phyloP scores from a whole-genome alignment of 2,888 invertebrate genomes.

The Drosophila hamatofila region DNA sequence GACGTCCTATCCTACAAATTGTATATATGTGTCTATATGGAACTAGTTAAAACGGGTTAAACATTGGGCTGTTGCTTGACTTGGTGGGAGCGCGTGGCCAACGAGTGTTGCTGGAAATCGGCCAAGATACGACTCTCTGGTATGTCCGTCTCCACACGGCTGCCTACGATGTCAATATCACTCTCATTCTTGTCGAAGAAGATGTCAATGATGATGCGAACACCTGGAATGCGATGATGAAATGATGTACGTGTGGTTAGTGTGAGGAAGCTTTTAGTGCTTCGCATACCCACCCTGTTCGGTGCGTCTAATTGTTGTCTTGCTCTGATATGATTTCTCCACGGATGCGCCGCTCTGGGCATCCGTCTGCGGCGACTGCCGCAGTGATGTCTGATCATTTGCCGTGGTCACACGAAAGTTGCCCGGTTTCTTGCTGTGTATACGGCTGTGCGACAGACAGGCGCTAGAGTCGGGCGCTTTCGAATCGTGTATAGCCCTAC shows the following conservation, averaged over 20 bases:
- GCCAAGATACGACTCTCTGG: conserved; percentile 83
- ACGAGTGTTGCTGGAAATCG: conserved; percentile 81
- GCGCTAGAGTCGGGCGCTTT: background rate
- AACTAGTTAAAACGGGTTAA: conserved; percentile 38
- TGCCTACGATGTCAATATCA: conserved; percentile 78
- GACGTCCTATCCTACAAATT: conserved; percentile 26
- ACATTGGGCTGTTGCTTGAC: conserved; percentile 23
- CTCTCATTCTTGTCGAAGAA: conserved; percentile 76
- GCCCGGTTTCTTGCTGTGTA: conserved; percentile 8
- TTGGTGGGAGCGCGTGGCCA: conserved; percentile 39
- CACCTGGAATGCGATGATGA: conserved; percentile 62
- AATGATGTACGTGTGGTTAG: too few relatives aligned
- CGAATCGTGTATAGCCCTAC: background rate
- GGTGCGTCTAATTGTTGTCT: conserved; percentile 83
- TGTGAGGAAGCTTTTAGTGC: too few relatives aligned
- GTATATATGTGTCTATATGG: conserved; percentile 9
- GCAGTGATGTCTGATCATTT: conserved; percentile 39
- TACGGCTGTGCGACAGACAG: conserved; percentile 1
- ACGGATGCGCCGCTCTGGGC: conserved; percentile 36
- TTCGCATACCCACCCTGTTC: conserved; percentile 67
- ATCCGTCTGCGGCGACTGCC: conserved; percentile 18
- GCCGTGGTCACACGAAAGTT: conserved; percentile 46
- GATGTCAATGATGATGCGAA: conserved; percentile 84
- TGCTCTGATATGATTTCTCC: conserved; percentile 80
- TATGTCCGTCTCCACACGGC: conserved; percentile 83